These are phyloP conservation scores for Drosophila albomicans DNA, from an alignment of 1,140 invertebrate genomes.

Conservation along the genomic window DNA sequence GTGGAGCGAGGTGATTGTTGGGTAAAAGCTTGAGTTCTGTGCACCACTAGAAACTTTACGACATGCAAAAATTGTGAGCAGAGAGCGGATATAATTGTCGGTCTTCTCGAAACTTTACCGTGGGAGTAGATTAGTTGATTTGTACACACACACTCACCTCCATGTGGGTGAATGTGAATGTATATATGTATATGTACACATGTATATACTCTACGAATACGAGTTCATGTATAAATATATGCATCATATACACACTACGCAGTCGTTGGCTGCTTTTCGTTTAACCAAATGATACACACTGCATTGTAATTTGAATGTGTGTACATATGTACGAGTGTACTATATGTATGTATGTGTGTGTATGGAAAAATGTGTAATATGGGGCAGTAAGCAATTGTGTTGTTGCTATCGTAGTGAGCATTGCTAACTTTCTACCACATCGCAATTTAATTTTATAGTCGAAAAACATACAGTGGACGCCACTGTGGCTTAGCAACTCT, in stretches of 20 bases:
- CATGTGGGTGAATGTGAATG: constrained; percentile 13
- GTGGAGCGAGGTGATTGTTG: background rate
- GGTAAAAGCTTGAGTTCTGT: constrained; percentile 50
- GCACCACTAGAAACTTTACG: constrained; percentile 81
- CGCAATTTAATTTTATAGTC: constrained; percentile 83
- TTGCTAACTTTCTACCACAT: constrained; percentile 81
- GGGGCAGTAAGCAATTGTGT: constrained; percentile 78
- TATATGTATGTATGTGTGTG: constrained; percentile 43
- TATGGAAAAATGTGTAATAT: constrained; percentile 57
- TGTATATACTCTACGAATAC: background rate
- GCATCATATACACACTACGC: constrained; percentile 5
- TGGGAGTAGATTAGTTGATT: constrained; percentile 83
- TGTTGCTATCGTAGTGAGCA: constrained; percentile 59
- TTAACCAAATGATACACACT: constrained; percentile 81
- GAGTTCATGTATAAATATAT: too few relatives aligned
- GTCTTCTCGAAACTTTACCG: constrained; percentile 82
- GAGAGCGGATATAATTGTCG: constrained; percentile 83
- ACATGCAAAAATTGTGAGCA: constrained; percentile 83
- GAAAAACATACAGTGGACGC: constrained; percentile 76
- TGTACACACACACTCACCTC: constrained; percentile 56
- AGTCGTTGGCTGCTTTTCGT: constrained; percentile 24
- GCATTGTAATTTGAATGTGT: constrained; percentile 57
- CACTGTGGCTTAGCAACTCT: constrained; percentile 43
- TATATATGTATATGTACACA: background rate
- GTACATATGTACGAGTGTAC: constrained; percentile 25